A percentile compares a stretch with the other conserved stretches of the same genome.
Conservation (phyloP, 2,888 invertebrate genomes). For the Cosmopolites sordidus region DNA sequence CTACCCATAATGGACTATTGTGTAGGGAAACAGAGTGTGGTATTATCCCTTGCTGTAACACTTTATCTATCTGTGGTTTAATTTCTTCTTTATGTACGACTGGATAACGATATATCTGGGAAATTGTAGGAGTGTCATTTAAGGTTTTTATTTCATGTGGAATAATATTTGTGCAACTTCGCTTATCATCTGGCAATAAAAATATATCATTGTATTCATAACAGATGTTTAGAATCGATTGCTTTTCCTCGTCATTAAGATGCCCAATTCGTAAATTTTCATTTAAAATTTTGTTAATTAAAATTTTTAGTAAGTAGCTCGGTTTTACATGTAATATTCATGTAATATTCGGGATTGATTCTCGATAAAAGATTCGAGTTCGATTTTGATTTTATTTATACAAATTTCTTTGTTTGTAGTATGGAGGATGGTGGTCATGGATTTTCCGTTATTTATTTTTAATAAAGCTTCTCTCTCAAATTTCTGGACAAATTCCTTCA, state of each 20-base stretch:
- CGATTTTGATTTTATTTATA: background rate
- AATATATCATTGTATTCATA: conserved; percentile 5
- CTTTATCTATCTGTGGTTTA: conserved; percentile 32
- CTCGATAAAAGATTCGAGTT: background rate
- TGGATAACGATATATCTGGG: conserved; percentile 32
- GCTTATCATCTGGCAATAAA: background rate
- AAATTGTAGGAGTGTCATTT: background rate
- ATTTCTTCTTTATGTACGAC: conserved; percentile 34
- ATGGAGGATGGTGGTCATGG: background rate
- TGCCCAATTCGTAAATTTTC: conserved; percentile 4
- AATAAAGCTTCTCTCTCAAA: background rate
- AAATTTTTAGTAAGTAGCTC: background rate
- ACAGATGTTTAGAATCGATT: conserved; percentile 3
- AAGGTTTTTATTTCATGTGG: background rate
- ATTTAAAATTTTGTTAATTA: background rate
- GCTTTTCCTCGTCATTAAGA: conserved; percentile 8
- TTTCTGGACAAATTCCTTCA: background rate
- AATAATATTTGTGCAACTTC: background rate
- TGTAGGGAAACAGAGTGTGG: background rate
- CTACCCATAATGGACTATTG: background rate
- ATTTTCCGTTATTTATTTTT: background rate
- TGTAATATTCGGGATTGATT: background rate
- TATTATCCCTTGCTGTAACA: conserved; percentile 28
- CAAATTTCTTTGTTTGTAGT: background rate
- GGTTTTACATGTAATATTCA: no score